These are phyloP conservation scores for Cranoglanis bouderius DNA, from an alignment of 2,113 vertebrate species.

Conservation along the genomic window DNA sequence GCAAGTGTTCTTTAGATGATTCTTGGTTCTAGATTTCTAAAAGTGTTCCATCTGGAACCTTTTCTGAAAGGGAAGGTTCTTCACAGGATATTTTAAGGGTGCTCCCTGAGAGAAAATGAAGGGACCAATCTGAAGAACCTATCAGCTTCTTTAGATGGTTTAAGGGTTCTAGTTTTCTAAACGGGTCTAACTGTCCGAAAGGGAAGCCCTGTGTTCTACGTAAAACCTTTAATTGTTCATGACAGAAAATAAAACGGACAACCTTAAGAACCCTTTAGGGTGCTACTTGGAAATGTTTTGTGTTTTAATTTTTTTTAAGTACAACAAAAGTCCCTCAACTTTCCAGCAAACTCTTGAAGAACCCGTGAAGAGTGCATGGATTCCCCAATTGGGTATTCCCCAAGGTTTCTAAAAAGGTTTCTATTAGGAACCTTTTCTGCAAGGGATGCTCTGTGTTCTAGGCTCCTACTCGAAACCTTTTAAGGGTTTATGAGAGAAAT, in stretches of 20 bases:
- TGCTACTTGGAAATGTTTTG: neutral
- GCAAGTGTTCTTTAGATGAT: neutral
- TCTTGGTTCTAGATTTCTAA: neutral
- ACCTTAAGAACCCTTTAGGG: neutral
- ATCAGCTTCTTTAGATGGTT: neutral
- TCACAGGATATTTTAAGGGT: neutral
- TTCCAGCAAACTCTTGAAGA: neutral
- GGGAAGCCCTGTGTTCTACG: neutral
- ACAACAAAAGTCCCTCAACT: neutral
- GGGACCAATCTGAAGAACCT: neutral
- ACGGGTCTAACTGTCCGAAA: neutral
- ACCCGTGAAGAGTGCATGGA: neutral
- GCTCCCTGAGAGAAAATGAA: neutral
- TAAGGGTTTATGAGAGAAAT: neutral
- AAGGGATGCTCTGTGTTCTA: neutral
- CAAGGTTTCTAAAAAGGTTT: neutral
- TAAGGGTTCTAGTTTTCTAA: neutral
- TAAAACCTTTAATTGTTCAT: neutral
- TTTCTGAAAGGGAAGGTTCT: neutral
- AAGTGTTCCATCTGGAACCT: neutral
- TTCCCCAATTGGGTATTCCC: neutral
- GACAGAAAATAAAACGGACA: neutral
- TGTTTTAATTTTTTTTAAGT: neutral
- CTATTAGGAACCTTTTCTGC: neutral
- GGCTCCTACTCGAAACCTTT: neutral